phyloP scores from a whole-genome alignment of 2,797 vertebrate genomes.

The Esox lucius region DNA sequence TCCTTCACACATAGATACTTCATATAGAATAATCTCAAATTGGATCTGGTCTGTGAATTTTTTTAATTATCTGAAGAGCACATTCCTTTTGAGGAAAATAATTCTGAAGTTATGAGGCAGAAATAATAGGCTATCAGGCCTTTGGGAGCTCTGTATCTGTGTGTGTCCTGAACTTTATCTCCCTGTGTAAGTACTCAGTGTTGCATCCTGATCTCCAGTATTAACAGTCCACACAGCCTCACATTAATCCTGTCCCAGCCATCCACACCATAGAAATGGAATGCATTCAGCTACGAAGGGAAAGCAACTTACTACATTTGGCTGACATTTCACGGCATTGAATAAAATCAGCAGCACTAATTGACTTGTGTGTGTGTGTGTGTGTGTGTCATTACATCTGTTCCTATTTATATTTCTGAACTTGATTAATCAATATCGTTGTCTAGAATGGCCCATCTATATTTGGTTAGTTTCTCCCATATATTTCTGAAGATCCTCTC shows the following conservation, averaged over 20 bases:
- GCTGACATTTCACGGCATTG: not conserved
- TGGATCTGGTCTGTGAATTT: constrained; percentile 79
- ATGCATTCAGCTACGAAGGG: constrained; percentile 24
- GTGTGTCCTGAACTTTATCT: constrained; percentile 76
- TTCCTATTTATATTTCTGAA: not conserved
- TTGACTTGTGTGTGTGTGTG: not conserved
- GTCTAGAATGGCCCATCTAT: no score
- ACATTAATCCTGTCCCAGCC: constrained; percentile 60
- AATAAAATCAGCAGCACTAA: not conserved
- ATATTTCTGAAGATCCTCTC: no score
- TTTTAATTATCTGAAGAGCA: constrained; percentile 80
- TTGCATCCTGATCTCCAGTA: constrained; percentile 72
- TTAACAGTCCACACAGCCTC: constrained; percentile 65
- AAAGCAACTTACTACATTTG: not conserved
- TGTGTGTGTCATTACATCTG: not conserved
- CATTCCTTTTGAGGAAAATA: constrained; percentile 73
- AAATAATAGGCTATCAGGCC: constrained; percentile 71
- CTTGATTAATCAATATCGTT: not conserved
- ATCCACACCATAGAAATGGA: constrained; percentile 19
- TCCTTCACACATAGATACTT: constrained; percentile 60
- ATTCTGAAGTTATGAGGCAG: constrained; percentile 77
- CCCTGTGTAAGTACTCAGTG: constrained; percentile 75
- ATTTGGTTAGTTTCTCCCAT: no score
- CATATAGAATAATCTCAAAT: constrained; percentile 74
- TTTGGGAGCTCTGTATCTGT: constrained; percentile 60